Base-by-base conservation (phyloP, 37 sponge, comb jelly and placozoan species). In the Cliona cf. orientalis region DNA sequence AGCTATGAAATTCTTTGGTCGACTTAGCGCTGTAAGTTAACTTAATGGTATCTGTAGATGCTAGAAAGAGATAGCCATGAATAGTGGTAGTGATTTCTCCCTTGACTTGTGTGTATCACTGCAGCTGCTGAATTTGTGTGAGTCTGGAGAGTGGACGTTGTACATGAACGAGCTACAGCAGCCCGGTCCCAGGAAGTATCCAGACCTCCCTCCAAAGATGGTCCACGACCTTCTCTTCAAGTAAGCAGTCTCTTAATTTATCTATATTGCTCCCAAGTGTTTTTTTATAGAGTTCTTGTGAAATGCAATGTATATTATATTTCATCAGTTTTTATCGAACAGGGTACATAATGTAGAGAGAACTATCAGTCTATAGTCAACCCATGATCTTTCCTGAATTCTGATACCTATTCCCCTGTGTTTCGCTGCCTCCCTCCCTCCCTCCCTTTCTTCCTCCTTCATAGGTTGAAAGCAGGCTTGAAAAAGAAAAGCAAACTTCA, bases 121-220 rank as follows among this genome's bases (percentile, higher is more conserved):
- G 22, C 63, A 94, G 95, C 33, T 90, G 14, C 39, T 94, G 36
- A 46, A 83, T 17, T 44, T 94, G 82, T 94, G 90, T 55, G 2
- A 80, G 34, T 44, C 44, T 17, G 65, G 73, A 56, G 91, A 80
- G 11, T 94, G 95, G 95, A 62, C 77, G 17, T 69, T 66, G n/a
- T 94, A 86, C 49, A 71, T 94, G 32, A 37, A 72, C 7, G 88
- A 94, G 63, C 84, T 70, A 31, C 38, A 19, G 32, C 46, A 63
- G 4, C 26, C 36, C 1, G 34, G 49, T 0, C 44, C 46, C 40
- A 81, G 75, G 44, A 93, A 82, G 67, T 90, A 86, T 38, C 80
- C 83, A 3, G 28, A 65, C 41, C 88, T 94, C 31, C 66, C 75
- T 41, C 95, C 95, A 0, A n/a, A 42, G 29, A 68, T 71, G 42